Base-by-base conservation (phyloP, 2,797 vertebrate genomes). In the Forpus xanthops region DNA sequence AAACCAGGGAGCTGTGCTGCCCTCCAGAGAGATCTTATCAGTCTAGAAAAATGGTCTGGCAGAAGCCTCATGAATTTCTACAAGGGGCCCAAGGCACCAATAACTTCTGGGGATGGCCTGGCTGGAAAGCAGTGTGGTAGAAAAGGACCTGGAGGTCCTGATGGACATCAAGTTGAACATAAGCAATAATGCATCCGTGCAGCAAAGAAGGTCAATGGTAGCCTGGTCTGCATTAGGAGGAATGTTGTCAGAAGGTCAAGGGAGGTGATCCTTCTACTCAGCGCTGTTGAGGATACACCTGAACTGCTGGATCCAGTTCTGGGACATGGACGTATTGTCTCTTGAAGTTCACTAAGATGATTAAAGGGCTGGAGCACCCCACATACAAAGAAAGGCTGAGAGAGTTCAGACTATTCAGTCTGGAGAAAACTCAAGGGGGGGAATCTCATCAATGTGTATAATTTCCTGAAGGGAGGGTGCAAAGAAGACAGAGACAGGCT, bases 1-100 rank as follows among this genome's bases (percentile, higher is more conserved):
- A 30, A 5, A 75, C 14, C 45, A 79, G 21, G 20, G 4, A 8
- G 4, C 27, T 0, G 0, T 55, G 55, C 4, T 88, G 11, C 30
- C 19, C 27, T 39, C 12, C 24, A 60, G 56, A 80, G 9, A 2
- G 5, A 55, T 31, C 19, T 60, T 1, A 2, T 47, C 53, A 68
- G 25, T 12, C 23, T 88, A 49, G n/a, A 90, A 9, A 92, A 90
- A 86, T 31, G 31, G 15, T 13, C 19, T 68, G 49, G 15, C 19
- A 56, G 31, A 21, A 87, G 47, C 5, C 13, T 65, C 25, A 44
- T 67, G 4, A 67, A 81, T 19, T 37, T 84, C 49, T 75, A 5
- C 7, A 49, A 18, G 14, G 13, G 9, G 60, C 5, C 11, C 2
- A 13, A 78, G 25, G 6, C 17, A 68, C 4, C 19, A 41, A 11